Evolutionary conservation across 2,888 invertebrate genomes (phyloP), one percentile per base, ranked within the genome.

Genomic region (Pheosia gnoma): DNA sequence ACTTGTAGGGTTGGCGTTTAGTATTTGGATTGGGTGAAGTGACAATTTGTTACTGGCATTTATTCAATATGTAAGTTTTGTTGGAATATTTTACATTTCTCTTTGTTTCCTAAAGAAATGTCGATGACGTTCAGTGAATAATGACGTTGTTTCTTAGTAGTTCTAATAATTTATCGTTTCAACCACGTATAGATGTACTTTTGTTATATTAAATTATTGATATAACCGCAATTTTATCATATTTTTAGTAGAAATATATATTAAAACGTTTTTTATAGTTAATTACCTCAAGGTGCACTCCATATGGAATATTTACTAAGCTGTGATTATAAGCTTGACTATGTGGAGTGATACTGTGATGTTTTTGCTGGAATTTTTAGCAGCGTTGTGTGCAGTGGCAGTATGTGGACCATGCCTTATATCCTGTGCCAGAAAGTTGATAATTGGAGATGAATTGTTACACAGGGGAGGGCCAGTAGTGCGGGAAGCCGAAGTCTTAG

Each of bases 341-440:
- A 86, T 87, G 88, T 90, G 85, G 89, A 82, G 77, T 84, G 87
- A 91, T 60, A 66, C 73, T 73, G 84, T 85, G 53, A 91, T 92
- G 91, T 79, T 91, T 63, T 62, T 91, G 47, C 59, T 91, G 53
- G 92, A 92, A 66, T 85, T 91, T 60, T 62, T 90, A 63, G 91
- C 89, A 61, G 92, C 91, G 45, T 65, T 89, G 57, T 92, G 92
- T 70, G 92, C 92, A 13, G 86, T 93, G n/a, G 91, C 88, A 43
- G 76, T 91, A 2, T 93, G 93, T 66, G 92, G 92, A 0, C 91
- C 91, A 7, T 91, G 92, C 63, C 71, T 93, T 61, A 75, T 93
- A 37, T 86, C 90, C 8, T 91, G 90, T 67, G 88, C 89, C 3
- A 74, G 89, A 25, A 79, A 91, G 49, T 68, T 92, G 58, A 65